Evolutionary conservation across 2,888 invertebrate genomes (phyloP).

Genomic region (Octodonta nipae): DNA sequence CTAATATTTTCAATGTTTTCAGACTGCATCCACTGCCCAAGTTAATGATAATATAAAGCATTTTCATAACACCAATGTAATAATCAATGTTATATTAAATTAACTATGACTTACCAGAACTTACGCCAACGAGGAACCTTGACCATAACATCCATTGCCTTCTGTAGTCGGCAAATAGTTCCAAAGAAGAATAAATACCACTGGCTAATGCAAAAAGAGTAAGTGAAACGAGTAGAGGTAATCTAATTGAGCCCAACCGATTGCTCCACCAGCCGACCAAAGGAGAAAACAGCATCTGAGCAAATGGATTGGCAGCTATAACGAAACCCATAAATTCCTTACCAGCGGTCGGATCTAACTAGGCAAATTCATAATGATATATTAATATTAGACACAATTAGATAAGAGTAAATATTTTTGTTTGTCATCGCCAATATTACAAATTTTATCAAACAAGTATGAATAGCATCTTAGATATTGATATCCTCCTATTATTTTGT

Average conservation of each 20-base stretch:
- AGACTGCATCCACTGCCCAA: no score
- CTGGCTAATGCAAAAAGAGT: slow-evolving; percentile 60
- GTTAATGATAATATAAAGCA: no score
- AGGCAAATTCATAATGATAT: no score
- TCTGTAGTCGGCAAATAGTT: slow-evolving; percentile 47
- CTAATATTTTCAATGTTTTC: no score
- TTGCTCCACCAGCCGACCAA: slow-evolving; percentile 77
- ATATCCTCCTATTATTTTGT: no score
- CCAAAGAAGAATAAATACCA: slow-evolving; percentile 60
- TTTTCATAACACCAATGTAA: no score
- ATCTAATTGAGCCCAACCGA: slow-evolving; percentile 53
- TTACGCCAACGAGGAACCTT: slow-evolving; percentile 68
- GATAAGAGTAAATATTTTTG: no score
- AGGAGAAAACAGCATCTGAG: slow-evolving; percentile 76
- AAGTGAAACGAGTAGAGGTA: slow-evolving; percentile 58
- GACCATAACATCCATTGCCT: slow-evolving; percentile 65
- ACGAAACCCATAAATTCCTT: slow-evolving; percentile 74
- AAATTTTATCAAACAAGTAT: no score
- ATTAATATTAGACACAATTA: no score
- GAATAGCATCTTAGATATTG: no score
- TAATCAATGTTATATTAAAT: no score
- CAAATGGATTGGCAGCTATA: slow-evolving; percentile 76
- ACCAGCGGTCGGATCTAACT: slow-evolving; percentile 66
- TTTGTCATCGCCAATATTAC: no score
- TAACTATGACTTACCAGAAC: slow-evolving; percentile 54